Evolutionary conservation across 1,140 invertebrate species (phyloP).

Genomic region (Drosophila rufa): DNA sequence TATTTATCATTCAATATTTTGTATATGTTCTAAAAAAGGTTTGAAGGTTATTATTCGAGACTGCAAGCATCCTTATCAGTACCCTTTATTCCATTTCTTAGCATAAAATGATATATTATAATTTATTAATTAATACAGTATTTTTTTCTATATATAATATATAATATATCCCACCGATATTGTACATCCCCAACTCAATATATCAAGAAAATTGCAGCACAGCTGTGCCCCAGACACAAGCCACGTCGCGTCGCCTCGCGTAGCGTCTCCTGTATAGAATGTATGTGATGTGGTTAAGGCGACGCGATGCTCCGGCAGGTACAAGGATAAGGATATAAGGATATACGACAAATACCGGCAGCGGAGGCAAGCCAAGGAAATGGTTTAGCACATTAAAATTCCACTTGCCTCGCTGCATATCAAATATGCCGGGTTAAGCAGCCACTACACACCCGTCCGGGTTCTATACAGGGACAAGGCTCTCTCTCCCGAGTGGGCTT

Average conservation of each 20-base stretch:
- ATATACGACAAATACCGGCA: conserved; percentile 42
- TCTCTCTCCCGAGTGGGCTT: conserved; percentile 46
- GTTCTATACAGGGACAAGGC: conserved; percentile 24
- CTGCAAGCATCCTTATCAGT: too few species aligned
- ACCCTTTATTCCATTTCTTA: too few species aligned
- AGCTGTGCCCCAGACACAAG: conserved; percentile 30
- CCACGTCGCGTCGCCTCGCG: neutral
- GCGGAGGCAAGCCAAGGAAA: conserved; percentile 58
- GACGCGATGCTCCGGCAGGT: conserved; percentile 10
- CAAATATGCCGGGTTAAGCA: conserved; percentile 72
- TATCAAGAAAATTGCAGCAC: conserved; percentile 24
- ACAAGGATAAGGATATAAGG: conserved; percentile 24
- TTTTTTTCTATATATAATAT: neutral
- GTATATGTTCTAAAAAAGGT: too few species aligned
- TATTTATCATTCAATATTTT: too few species aligned
- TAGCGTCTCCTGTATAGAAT: conserved; percentile 6
- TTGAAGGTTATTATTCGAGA: too few species aligned
- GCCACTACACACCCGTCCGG: conserved; percentile 7
- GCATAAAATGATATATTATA: too few species aligned
- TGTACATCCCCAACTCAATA: conserved; percentile 36
- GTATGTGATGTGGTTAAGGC: conserved; percentile 29
- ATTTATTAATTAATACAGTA: too few species aligned
- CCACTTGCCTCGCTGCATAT: conserved; percentile 81
- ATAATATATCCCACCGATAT: neutral
- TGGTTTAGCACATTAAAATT: conserved; percentile 83